A percentile compares a stretch with the other conserved stretches of the same genome.
Evolutionary conservation across 1,140 invertebrate genomes (phyloP).

Genomic region (Macrobrachium nipponense): DNA sequence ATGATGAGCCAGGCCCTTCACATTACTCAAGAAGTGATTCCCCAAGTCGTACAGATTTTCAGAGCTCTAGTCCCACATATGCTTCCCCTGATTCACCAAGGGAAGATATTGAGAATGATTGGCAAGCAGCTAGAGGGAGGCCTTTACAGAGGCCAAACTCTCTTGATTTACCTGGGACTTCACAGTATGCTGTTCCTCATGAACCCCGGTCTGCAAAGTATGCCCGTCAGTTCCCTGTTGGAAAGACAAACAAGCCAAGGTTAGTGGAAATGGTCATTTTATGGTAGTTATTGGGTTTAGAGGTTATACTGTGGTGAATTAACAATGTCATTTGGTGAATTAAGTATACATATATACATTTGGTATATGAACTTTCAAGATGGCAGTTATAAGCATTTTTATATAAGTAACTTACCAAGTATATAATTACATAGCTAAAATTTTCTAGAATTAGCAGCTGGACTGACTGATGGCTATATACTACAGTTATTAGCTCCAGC

Average conservation of each 20-base stretch:
- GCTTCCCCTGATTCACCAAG: conserved; percentile 34
- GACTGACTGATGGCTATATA: too few relatives aligned
- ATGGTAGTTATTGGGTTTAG: neutral
- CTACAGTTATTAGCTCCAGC: too few relatives aligned
- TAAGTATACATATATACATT: too few relatives aligned
- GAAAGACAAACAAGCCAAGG: conserved; percentile 48
- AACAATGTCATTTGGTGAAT: too few relatives aligned
- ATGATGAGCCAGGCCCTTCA: conserved; percentile 39
- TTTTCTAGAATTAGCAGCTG: too few relatives aligned
- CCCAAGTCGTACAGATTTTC: conserved; percentile 8
- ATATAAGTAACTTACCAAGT: too few relatives aligned
- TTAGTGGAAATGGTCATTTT: neutral
- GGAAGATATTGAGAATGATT: conserved; percentile 8
- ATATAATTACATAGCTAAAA: too few relatives aligned
- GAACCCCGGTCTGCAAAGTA: conserved; percentile 14
- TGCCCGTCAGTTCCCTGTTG: conserved; percentile 25
- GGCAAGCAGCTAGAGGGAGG: conserved; percentile 24
- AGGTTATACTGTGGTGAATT: too few relatives aligned
- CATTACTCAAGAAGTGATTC: conserved; percentile 5
- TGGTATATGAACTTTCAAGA: too few relatives aligned
- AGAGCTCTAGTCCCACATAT: conserved; percentile 27
- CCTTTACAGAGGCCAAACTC: conserved; percentile 48
- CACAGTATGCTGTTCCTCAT: conserved; percentile 5
- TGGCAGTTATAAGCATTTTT: too few relatives aligned
- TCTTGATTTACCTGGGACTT: conserved; percentile 37